Conservation (phyloP, 2,888 invertebrate species). For the Synanthedon vespiformis region DNA sequence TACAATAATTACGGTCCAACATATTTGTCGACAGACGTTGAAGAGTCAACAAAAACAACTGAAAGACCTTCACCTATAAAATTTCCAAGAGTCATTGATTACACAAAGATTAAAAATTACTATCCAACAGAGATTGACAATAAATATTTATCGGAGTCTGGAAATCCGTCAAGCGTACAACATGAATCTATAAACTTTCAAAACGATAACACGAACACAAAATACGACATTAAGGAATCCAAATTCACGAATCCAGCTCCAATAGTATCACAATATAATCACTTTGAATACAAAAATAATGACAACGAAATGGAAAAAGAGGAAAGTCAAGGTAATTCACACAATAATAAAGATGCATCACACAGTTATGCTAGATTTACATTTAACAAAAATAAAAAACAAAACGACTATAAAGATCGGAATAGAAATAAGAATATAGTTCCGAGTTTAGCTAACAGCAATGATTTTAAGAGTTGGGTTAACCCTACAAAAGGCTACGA, state of each 20-base stretch:
- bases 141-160: slow-evolving; percentile 24
- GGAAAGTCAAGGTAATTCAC: slow-evolving; percentile 16
- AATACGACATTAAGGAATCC: slow-evolving; percentile 20
- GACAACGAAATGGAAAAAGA: slow-evolving; percentile 22
- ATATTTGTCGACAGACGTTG: slow-evolving; percentile 21
- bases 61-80: slow-evolving; percentile 19
- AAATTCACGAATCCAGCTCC: slow-evolving; percentile 19
- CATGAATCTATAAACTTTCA: slow-evolving; percentile 7
- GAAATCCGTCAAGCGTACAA: slow-evolving; percentile 12
- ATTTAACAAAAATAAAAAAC: slow-evolving; percentile 17
- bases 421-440: slow-evolving; percentile 22
- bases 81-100: slow-evolving; percentile 51
- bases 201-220: slow-evolving; percentile 18
- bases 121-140: slow-evolving; percentile 38
- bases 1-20: slow-evolving; percentile 19
- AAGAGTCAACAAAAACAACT: slow-evolving; percentile 24
- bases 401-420: slow-evolving; percentile 37
- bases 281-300: slow-evolving; percentile 20
- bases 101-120: slow-evolving; percentile 40
- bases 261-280: slow-evolving; percentile 12
- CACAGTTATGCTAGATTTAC: slow-evolving; percentile 18
- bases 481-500: slow-evolving; percentile 42
- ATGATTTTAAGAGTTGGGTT: slow-evolving; percentile 32
- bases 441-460: slow-evolving; percentile 9
- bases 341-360: slow-evolving; percentile 14